Base-by-base conservation (phyloP, 2,888 invertebrate species). In the Drosophila prostipennis region DNA sequence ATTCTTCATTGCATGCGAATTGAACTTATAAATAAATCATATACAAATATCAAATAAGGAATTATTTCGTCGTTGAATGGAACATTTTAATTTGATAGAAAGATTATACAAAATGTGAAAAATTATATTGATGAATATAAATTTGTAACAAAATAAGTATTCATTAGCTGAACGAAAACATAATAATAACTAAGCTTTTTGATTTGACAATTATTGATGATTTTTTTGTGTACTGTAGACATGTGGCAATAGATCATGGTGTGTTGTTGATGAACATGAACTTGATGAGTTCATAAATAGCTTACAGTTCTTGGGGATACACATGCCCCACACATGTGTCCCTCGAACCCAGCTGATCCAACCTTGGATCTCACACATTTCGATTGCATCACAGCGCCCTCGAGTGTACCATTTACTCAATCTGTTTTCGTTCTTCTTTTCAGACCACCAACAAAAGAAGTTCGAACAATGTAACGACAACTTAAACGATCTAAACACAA, bases 391-490 rank as follows among this genome's bases (percentile, higher is more conserved):
- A 67, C 65, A 13, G 19, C 39, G 8, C 40, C 59, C 13, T 14
- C 26, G 40, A 57, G 37, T 26, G 37, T 19, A 37, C 57, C 13
- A 51, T 56, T 51, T 43, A 67, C 49, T 57, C 11, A 57, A 57
- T 52, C 3, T 45, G n/a, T 39, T 42, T 48, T 54, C 19, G 34
- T 54, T 2, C 5, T 64, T 14, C 7, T 14, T 81, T 68, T 53
- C 43, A 80, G 71, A 61, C 37, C 45, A 48, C 46, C 60, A 39
- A 56, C 29, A 32, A 40, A 45, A 58, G 43, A 45, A 29, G 16
- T 34, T 60, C 23, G 36, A 64, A 78, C 54, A 74, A 80, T 80
- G 79, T 78, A 83, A 83, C 56, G 42, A 51, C 48, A 48, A 26
- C 34, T 13, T n/a, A 26, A 26, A 39, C 40, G 36, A 63, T 29